Conservation (phyloP, 2,888 invertebrate species). For the Ophion slaviceki region DNA sequence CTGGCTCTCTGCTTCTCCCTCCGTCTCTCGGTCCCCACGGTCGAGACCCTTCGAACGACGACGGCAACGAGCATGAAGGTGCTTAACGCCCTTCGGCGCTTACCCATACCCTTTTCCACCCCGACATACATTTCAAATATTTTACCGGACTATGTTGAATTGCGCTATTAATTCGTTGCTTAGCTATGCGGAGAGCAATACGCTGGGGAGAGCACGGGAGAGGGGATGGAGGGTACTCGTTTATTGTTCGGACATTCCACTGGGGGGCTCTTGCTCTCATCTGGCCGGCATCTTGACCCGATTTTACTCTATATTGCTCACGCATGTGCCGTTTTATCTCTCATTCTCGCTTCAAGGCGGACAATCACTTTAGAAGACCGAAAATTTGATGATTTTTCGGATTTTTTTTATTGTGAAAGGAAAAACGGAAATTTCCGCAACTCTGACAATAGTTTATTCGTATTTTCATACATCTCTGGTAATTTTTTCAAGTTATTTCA, state of each 20-base stretch:
- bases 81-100: slow-evolving; percentile 53
- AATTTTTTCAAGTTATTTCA: too few species aligned
- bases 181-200: slow-evolving; percentile 5
- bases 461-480: too few species aligned
- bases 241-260: background rate
- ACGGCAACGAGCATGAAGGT: slow-evolving; percentile 40
- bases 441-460: too few species aligned
- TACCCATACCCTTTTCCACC: slow-evolving; percentile 7
- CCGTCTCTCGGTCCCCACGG: background rate
- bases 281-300: slow-evolving; percentile 27
- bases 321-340: slow-evolving; percentile 2
- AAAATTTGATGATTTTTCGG: too few species aligned
- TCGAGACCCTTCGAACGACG: slow-evolving; percentile 24
- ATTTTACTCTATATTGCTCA: slow-evolving; percentile 14
- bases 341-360: background rate
- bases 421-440: too few species aligned
- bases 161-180: background rate
- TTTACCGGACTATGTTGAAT: background rate
- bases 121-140: background rate
- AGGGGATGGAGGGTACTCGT: background rate
- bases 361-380: too few species aligned
- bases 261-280: background rate
- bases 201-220: too few species aligned
- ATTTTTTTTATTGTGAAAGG: too few species aligned
- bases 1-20: slow-evolving; percentile 5